Percentiles rank a stretch among this genome's conserved stretches.
Evolutionary conservation across 2,113 vertebrate species (phyloP).

Genomic region (Pagrus major): DNA sequence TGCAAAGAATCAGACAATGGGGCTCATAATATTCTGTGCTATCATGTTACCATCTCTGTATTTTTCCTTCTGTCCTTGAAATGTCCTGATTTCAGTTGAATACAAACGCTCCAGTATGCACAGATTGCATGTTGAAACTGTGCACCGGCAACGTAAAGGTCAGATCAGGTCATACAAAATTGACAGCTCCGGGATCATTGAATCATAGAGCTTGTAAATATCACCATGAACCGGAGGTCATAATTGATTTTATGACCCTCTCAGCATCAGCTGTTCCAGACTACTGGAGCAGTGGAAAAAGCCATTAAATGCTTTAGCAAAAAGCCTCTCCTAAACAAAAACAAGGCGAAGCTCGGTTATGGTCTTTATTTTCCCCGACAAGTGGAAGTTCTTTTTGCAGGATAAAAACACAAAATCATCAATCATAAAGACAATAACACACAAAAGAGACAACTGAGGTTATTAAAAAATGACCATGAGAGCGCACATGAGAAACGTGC

Average conservation of each 20-base stretch:
- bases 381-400: not conserved
- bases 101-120: too few relatives aligned
- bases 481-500: not conserved
- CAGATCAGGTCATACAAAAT: not conserved
- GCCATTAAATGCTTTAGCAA: not conserved
- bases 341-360: not conserved
- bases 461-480: too few relatives aligned
- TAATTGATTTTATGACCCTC: slow-evolving; percentile 15
- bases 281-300: not conserved
- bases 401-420: not conserved
- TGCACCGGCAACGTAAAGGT: not conserved
- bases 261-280: not conserved
- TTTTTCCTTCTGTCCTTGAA: not conserved
- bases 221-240: not conserved
- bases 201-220: not conserved
- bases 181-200: not conserved
- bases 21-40: not conserved
- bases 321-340: not conserved
- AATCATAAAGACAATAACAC: not conserved
- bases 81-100: not conserved
- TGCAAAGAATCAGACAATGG: not conserved
- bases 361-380: not conserved
- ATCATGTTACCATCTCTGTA: not conserved
- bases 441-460: not conserved
- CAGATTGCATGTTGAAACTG: not conserved